Conservation (phyloP, 2,113 vertebrate species). For the Sciurus niger region DNA sequence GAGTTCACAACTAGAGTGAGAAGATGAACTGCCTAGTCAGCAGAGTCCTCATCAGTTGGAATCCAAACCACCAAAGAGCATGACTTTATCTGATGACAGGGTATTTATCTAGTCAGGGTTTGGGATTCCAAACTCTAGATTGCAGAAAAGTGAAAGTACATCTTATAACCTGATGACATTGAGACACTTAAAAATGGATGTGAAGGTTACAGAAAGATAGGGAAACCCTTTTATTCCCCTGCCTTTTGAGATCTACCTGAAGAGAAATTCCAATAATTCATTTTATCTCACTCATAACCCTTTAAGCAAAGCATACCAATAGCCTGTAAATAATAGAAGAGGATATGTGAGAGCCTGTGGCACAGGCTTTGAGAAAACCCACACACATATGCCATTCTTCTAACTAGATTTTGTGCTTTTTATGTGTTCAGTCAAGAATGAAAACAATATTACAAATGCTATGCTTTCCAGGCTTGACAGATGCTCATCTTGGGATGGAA, state of each 20-base stretch:
- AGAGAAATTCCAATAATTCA: slow-evolving; percentile 10
- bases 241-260: neutral
- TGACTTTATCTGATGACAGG: neutral
- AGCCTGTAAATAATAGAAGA: neutral
- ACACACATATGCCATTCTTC: slow-evolving; percentile 9
- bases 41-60: neutral
- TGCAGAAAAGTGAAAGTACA: neutral
- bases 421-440: slow-evolving; percentile 68
- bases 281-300: neutral
- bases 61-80: neutral
- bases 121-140: neutral
- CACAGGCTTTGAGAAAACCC: slow-evolving; percentile 57
- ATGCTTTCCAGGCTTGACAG: slow-evolving; percentile 70
- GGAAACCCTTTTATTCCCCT: neutral
- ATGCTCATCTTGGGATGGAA: slow-evolving; percentile 71
- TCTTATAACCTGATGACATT: neutral
- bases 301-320: slow-evolving; percentile 4
- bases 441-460: slow-evolving; percentile 75
- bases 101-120: neutral
- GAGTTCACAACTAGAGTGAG: neutral
- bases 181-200: slow-evolving; percentile 14
- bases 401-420: slow-evolving; percentile 73
- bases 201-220: neutral
- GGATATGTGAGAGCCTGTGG: neutral
- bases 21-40: neutral